Evolutionary conservation across 2,888 invertebrate species (phyloP).

Genomic region (Helleia helle): DNA sequence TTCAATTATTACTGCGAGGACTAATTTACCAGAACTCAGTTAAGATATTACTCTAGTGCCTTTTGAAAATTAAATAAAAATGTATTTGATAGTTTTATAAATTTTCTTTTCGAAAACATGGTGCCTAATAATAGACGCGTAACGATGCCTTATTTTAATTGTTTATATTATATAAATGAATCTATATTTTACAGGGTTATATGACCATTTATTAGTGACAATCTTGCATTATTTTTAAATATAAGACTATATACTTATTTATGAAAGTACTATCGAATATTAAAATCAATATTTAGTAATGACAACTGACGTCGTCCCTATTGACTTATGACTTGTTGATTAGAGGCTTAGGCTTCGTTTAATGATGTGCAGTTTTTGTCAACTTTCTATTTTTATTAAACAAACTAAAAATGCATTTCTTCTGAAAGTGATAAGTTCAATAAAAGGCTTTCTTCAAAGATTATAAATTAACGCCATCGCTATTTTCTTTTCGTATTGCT

Average conservation of each 20-base stretch:
- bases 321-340: no score
- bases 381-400: no score
- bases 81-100: background rate
- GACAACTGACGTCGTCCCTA: no score
- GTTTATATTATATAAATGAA: conserved; percentile 8
- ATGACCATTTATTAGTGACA: background rate
- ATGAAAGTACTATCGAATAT: background rate
- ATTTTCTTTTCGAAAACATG: conserved; percentile 6
- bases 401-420: no score
- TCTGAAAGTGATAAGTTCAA: no score
- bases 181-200: conserved; percentile 8
- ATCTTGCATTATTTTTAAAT: background rate
- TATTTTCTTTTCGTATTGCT: no score
- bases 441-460: no score
- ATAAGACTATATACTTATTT: conserved; percentile 1
- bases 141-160: conserved; percentile 10
- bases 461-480: no score
- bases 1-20: no score
- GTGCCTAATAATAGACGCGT: conserved; percentile 10
- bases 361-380: no score
- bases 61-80: conserved; percentile 12
- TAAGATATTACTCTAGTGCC: conserved; percentile 10
- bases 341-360: no score
- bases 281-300: no score
- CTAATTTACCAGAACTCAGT: background rate